Conservation (phyloP, 2,888 invertebrate genomes). For the Rotaria sp. region DNA sequence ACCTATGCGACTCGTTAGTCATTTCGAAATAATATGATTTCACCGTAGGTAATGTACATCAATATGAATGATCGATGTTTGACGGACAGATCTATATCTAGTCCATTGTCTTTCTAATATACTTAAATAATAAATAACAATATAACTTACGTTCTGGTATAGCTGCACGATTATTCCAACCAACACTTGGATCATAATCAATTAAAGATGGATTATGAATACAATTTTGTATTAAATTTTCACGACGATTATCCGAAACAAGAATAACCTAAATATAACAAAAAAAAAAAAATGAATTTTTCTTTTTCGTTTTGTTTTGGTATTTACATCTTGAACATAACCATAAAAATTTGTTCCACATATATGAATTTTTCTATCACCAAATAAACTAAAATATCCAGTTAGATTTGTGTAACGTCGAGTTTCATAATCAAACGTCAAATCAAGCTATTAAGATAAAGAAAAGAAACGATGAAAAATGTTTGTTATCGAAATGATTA, state of each 20-base stretch:
- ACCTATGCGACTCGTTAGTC: background rate
- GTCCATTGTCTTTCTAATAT: too few species aligned
- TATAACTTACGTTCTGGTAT: background rate
- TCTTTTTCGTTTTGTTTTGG: background rate
- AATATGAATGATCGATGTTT: background rate
- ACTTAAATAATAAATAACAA: background rate
- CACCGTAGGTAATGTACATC: background rate
- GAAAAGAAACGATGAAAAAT: background rate
- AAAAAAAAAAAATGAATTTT: background rate
- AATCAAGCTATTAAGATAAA: slow-evolving; percentile 14
- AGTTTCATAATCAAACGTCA: slow-evolving; percentile 24
- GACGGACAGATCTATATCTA: background rate
- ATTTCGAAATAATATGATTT: slow-evolving; percentile 1
- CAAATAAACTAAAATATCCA: slow-evolving; percentile 15
- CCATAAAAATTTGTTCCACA: slow-evolving; percentile 24
- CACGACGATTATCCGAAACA: slow-evolving; percentile 12
- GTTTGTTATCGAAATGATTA: background rate
- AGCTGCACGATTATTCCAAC: background rate
- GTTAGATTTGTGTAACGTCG: background rate
- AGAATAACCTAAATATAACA: background rate
- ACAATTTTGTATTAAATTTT: slow-evolving; percentile 2
- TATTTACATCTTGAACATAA: slow-evolving; percentile 24
- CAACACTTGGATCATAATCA: background rate
- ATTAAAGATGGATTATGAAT: slow-evolving; percentile 21
- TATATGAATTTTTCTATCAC: slow-evolving; percentile 7